These are phyloP conservation scores for Thymallus thymallus DNA, from an alignment of 2,113 vertebrate species.

Conservation along the genomic window DNA sequence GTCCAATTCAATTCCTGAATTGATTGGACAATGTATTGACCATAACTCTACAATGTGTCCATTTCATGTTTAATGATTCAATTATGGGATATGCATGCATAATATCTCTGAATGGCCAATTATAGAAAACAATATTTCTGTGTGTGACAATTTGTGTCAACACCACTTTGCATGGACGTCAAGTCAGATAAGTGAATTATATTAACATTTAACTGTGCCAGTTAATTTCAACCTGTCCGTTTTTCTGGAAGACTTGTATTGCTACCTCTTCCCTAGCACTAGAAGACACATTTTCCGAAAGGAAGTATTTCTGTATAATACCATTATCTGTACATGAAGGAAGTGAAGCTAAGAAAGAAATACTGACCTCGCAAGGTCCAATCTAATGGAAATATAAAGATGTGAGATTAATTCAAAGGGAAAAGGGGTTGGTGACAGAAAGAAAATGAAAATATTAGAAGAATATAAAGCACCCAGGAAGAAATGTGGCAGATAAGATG, in stretches of 20 bases:
- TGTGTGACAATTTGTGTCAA: too few relatives aligned
- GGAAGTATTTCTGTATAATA: too few relatives aligned
- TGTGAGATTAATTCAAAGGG: neutral
- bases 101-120: neutral
- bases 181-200: too few relatives aligned
- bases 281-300: too few relatives aligned
- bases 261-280: too few relatives aligned
- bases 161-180: neutral
- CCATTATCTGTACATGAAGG: neutral
- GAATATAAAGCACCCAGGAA: conserved; percentile 50
- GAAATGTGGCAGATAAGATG: neutral
- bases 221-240: neutral
- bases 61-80: neutral
- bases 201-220: neutral
- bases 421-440: neutral
- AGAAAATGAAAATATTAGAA: neutral
- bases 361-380: conserved; percentile 78
- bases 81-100: neutral
- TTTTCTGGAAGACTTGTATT: too few relatives aligned
- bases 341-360: conserved; percentile 28
- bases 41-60: neutral
- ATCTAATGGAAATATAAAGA: neutral
- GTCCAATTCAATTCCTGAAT: too few relatives aligned
- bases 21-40: too few relatives aligned
- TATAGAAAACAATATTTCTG: neutral